Base-by-base conservation (phyloP, 2,888 invertebrate species). In the Rhagophthalmus giganteus region DNA sequence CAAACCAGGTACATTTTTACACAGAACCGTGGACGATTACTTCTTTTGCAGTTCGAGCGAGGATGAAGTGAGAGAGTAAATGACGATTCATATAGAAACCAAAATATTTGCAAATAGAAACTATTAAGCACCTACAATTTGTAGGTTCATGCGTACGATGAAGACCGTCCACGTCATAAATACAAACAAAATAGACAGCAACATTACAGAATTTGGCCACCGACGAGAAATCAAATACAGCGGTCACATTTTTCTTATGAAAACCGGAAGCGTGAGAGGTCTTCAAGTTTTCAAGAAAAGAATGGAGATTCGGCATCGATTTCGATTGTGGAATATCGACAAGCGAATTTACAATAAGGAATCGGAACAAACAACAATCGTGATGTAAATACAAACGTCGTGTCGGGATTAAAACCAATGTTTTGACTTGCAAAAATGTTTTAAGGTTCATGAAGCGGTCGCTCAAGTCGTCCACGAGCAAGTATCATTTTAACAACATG, bases 21-120 rank as follows among this genome's bases (percentile, higher is more conserved):
- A 57, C 28, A 26, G 57, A 7, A 50, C 55, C 26, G 53, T 55
- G 1, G 57, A 57, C 20, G 57, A 57, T 31, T 57, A 57, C 32
- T 40, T 57, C 9, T 57, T 57, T 12, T 57, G 57, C 28, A 44
- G 52, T 14, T 46, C 52, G 6, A 6, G 27, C 5, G 10, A 31
- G 31, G 12, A 42, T 7, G 55, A 57, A 4, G 42, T 53, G 1
- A 15, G 33, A 35, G 14, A 34, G 56, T 56, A 40, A 41, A n/a
- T n/a, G n/a, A n/a, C n/a, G n/a, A n/a, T n/a, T n/a, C n/a, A n/a
- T n/a, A n/a, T n/a, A n/a, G n/a, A n/a, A n/a, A n/a, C n/a, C n/a
- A n/a, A n/a, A n/a, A n/a, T n/a, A n/a, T n/a, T n/a, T n/a, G 40
- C 28, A 39, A 30, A 39, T 14, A 7, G 3, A 2, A 16, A 3